Base-by-base conservation (phyloP, 1,140 invertebrate genomes). In the Cataglyphis hispanica region DNA sequence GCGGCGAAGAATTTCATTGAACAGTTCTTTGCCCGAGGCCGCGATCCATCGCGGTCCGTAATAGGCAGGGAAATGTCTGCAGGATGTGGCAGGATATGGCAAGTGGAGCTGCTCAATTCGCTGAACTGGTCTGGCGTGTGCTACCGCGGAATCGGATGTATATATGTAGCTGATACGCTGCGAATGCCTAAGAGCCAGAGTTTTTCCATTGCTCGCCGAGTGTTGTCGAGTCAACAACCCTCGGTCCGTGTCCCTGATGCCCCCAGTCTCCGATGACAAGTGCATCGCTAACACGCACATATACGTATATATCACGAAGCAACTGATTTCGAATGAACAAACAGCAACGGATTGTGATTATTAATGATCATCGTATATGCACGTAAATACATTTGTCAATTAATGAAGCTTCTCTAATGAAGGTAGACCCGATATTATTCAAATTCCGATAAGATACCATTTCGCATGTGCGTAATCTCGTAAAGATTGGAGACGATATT, bases 31-130 rank as follows among this genome's bases (percentile, higher is more conserved):
- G 87, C 85, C 84, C 87, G 90, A 83, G 89, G 89, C 86, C 69
- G 63, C 27, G 89, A 86, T 86, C 86, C 67, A 63, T 60, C 86
- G 69, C 74, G 40, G 43, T 50, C 93, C 92, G 92, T 93, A 93
- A 93, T 93, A 92, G 93, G 93, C 89, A 91, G 89, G 91, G 87
- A 93, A 91, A 91, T 91, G 89, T 87, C 87, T 90, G 85, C 90
- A 75, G 88, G 86, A 87, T 90, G 89, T 56, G 89, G 89, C 89
- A 86, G 78, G 90, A 89, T 87, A 89, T 91, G 86, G 89, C 90
- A 91, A 91, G 89, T 91, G 84, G 89, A 90, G 87, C 90, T 88
- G 85, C 70, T 91, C 86, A 89, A 93, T 94, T 93, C 93, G 91
- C 89, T 91, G 93, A 94, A 93, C 93, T 93, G 92, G 91, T 93